phyloP scores from a whole-genome alignment of 2,113 vertebrate genomes.

The Microcebus murinus region DNA sequence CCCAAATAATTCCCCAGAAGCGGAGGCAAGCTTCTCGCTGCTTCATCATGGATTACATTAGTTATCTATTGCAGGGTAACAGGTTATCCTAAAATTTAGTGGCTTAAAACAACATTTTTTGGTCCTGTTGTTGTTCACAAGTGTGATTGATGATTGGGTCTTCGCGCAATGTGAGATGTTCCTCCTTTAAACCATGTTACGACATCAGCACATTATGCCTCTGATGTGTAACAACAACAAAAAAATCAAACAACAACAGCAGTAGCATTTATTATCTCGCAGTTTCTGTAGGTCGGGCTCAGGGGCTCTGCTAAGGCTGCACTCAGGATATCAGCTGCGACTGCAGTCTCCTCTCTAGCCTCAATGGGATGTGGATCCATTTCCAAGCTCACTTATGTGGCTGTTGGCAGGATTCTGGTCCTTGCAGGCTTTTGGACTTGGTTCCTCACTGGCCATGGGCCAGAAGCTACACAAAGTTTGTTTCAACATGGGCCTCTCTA shows the following conservation, averaged over 20 bases:
- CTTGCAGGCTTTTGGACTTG: background rate
- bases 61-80: background rate
- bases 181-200: too few species aligned
- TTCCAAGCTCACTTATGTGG: background rate
- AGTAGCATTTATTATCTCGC: background rate
- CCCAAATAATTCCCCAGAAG: background rate
- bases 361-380: background rate
- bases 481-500: background rate
- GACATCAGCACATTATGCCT: too few species aligned
- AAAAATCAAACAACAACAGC: too few species aligned
- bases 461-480: background rate
- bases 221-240: too few species aligned
- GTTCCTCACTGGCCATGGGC: background rate
- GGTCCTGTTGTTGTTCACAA: too few species aligned
- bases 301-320: background rate
- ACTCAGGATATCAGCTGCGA: background rate
- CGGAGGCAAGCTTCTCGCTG: background rate
- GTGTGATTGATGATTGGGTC: too few species aligned
- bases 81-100: background rate
- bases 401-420: background rate
- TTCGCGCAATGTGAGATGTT: too few species aligned
- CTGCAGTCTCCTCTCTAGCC: background rate
- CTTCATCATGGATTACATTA: background rate
- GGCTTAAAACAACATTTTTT: background rate
- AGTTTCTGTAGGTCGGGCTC: background rate